Evolutionary conservation across 1,140 invertebrate species (phyloP).

Genomic region (Drosophila sp.): DNA sequence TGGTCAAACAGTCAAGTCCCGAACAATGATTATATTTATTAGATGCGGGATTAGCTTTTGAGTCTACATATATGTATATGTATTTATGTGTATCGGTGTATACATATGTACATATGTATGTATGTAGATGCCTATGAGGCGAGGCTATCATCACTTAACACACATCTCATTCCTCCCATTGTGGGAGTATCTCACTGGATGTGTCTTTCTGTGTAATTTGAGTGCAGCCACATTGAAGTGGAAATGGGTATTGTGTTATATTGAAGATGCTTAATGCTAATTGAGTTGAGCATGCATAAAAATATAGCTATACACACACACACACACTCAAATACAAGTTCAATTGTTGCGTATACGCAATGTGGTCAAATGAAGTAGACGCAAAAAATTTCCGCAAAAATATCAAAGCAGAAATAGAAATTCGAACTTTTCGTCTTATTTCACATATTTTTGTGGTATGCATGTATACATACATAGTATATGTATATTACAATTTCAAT

Average conservation of each 20-base stretch:
- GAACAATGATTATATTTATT: slow-evolving; percentile 67
- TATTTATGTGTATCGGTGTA: slow-evolving; percentile 2
- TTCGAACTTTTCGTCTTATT: background rate
- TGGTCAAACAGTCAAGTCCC: slow-evolving; percentile 36
- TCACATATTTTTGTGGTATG: background rate
- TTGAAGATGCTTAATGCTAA: slow-evolving; percentile 30
- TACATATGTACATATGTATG: background rate
- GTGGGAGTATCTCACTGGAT: background rate
- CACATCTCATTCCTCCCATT: slow-evolving; percentile 8
- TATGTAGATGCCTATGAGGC: slow-evolving; percentile 11
- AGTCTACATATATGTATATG: background rate
- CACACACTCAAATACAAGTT: slow-evolving; percentile 4
- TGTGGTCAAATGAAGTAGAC: slow-evolving; percentile 28
- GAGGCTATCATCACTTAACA: slow-evolving; percentile 13
- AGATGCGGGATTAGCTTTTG: slow-evolving; percentile 59
- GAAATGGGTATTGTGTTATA: slow-evolving; percentile 26
- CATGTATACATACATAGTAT: background rate
- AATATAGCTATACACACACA: background rate
- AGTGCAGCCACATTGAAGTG: slow-evolving; percentile 39
- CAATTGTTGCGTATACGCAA: slow-evolving; percentile 55
- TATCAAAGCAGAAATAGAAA: background rate
- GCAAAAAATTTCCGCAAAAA: slow-evolving; percentile 4
- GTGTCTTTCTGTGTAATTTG: slow-evolving; percentile 40
- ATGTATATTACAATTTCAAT: slow-evolving; percentile 27
- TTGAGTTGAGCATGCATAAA: slow-evolving; percentile 38